These are phyloP conservation scores for Ophiodon elongatus DNA, from an alignment of 2,113 vertebrate genomes.

Conservation along the genomic window DNA sequence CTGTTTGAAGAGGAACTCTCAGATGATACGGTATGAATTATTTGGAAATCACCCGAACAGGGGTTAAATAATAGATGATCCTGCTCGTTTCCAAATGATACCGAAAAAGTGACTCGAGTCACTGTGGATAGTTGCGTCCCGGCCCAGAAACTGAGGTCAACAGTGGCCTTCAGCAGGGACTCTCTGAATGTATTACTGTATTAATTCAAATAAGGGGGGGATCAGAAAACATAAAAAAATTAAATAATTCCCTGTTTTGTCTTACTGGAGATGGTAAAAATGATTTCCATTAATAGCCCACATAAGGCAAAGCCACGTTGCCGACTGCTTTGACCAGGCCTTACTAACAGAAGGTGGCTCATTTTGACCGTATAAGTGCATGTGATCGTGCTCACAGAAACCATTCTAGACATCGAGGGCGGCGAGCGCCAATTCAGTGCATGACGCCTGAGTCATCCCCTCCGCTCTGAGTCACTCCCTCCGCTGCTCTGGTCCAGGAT, in stretches of 20 bases:
- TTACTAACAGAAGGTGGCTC: slow-evolving; percentile 21
- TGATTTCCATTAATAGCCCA: slow-evolving; percentile 8
- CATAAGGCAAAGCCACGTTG: neutral
- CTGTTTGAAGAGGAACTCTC: neutral
- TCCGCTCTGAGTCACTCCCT: slow-evolving; percentile 59
- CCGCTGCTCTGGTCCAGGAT: slow-evolving; percentile 63
- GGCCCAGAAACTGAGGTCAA: neutral
- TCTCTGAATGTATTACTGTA: slow-evolving; percentile 20
- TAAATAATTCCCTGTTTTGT: neutral
- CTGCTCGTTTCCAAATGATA: neutral
- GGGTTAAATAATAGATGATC: neutral
- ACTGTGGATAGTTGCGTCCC: neutral
- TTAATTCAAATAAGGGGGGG: neutral
- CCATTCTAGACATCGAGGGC: slow-evolving; percentile 31
- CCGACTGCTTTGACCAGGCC: neutral
- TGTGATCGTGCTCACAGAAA: slow-evolving; percentile 39
- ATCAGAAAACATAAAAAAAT: slow-evolving; percentile 26
- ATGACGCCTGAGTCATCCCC: slow-evolving; percentile 73
- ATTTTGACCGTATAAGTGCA: slow-evolving; percentile 12
- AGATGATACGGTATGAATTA: neutral
- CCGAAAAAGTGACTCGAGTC: neutral
- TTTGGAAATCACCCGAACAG: neutral
- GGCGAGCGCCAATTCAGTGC: slow-evolving; percentile 61
- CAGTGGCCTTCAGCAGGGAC: neutral
- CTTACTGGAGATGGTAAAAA: neutral